Evolutionary conservation across 1,140 invertebrate species (phyloP).

Genomic region (Apocrypta bakeri): DNA sequence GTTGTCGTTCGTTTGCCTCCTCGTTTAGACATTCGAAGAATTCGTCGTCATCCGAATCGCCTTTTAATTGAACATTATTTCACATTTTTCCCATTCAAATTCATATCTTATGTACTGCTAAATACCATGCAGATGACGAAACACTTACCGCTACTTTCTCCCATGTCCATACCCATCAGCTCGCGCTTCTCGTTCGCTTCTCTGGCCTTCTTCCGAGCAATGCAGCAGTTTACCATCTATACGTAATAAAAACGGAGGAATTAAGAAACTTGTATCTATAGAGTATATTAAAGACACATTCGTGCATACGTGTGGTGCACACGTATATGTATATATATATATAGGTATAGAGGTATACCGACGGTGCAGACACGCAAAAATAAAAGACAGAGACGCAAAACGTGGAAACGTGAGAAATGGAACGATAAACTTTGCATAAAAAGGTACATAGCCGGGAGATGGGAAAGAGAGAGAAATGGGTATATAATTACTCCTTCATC

Average conservation of each 20-base stretch:
- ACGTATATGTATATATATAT: too few relatives aligned
- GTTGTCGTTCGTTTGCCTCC: slow-evolving; percentile 68
- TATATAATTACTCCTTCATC: background rate
- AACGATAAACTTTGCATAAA: slow-evolving; percentile 34
- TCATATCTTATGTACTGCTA: too few relatives aligned
- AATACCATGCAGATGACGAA: too few relatives aligned
- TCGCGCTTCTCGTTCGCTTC: slow-evolving; percentile 70
- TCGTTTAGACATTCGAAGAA: slow-evolving; percentile 89
- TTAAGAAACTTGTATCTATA: too few relatives aligned
- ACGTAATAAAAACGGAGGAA: background rate
- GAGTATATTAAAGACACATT: too few relatives aligned
- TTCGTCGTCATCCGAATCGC: slow-evolving; percentile 80
- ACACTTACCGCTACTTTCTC: slow-evolving; percentile 62
- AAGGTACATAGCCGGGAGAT: background rate
- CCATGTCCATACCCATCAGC: slow-evolving; percentile 60
- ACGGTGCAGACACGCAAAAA: too few relatives aligned
- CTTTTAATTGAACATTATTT: slow-evolving; percentile 14
- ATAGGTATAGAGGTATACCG: too few relatives aligned
- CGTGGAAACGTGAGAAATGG: slow-evolving; percentile 51
- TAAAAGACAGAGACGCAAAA: background rate
- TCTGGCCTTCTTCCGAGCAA: slow-evolving; percentile 81
- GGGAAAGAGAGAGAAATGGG: background rate
- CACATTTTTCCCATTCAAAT: too few relatives aligned
- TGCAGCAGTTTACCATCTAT: slow-evolving; percentile 97
- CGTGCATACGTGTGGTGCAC: too few relatives aligned